A percentile compares a stretch with the other conserved stretches of the same genome.
phyloP scores from a whole-genome alignment of 2,797 vertebrate species.

The Acropternis orthonyx region DNA sequence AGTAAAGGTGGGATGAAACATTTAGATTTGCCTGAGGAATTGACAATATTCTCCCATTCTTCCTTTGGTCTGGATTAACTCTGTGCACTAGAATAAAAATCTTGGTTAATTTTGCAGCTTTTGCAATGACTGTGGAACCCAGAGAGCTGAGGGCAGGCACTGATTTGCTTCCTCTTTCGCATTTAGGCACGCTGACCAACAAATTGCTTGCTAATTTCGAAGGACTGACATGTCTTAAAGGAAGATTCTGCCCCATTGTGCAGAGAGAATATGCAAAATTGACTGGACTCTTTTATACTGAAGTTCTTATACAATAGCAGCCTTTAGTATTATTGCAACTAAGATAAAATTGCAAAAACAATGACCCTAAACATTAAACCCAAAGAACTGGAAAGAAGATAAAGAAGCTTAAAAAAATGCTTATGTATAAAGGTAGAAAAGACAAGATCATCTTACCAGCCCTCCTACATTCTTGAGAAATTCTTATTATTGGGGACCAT shows the following conservation, averaged over 20 bases:
- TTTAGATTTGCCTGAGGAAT: not conserved
- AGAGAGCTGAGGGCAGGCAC: not conserved
- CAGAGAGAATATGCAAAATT: not conserved
- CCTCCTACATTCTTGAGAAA: not conserved
- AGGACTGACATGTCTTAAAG: not conserved
- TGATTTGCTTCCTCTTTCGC: conserved; percentile 1
- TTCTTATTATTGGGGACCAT: not conserved
- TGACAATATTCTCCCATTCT: not conserved
- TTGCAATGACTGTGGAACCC: not conserved
- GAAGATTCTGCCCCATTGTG: not conserved
- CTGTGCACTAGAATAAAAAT: not conserved
- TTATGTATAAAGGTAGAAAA: not conserved
- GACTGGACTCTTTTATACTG: not conserved
- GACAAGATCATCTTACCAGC: not conserved
- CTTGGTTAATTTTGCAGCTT: conserved; percentile 21
- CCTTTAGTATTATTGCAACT: not conserved
- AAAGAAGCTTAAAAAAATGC: not conserved
- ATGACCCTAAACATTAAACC: not conserved
- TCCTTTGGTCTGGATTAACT: not conserved
- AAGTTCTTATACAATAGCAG: not conserved
- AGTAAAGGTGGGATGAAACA: not conserved
- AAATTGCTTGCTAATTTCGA: conserved; percentile 24
- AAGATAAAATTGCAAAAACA: not conserved
- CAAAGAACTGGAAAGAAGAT: not conserved
- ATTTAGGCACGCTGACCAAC: not conserved